These are phyloP conservation scores for Antrozous pallidus DNA, from an alignment of 2,797 vertebrate species.

Conservation along the genomic window DNA sequence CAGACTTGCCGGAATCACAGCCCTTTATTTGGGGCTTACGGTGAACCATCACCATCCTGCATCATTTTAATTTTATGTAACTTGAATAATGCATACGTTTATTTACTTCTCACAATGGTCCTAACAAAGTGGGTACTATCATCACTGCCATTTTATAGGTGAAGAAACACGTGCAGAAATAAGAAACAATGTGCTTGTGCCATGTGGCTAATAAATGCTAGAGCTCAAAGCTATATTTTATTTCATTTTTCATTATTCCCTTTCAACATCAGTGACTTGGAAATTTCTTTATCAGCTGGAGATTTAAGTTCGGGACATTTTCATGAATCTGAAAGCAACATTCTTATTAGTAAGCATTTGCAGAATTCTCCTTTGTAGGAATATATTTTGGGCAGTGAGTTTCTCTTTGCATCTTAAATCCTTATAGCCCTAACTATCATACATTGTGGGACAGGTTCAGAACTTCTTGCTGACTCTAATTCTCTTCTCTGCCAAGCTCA, in stretches of 20 bases:
- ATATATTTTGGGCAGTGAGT: background rate
- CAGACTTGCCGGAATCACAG: background rate
- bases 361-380: background rate
- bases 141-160: background rate
- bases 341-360: background rate
- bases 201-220: background rate
- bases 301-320: background rate
- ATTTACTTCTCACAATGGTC: background rate
- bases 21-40: background rate
- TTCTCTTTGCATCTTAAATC: background rate
- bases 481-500: background rate
- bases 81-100: background rate
- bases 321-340: background rate
- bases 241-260: conserved; percentile 5
- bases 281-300: conserved; percentile 29
- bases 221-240: background rate
- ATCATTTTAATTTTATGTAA: background rate
- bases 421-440: background rate
- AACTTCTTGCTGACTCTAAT: background rate
- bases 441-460: background rate
- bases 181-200: background rate
- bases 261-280: conserved; percentile 3
- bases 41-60: background rate
- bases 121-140: background rate
- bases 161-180: background rate